These are phyloP conservation scores for Avahi laniger DNA, from an alignment of 2,797 vertebrate genomes.

Conservation along the genomic window DNA sequence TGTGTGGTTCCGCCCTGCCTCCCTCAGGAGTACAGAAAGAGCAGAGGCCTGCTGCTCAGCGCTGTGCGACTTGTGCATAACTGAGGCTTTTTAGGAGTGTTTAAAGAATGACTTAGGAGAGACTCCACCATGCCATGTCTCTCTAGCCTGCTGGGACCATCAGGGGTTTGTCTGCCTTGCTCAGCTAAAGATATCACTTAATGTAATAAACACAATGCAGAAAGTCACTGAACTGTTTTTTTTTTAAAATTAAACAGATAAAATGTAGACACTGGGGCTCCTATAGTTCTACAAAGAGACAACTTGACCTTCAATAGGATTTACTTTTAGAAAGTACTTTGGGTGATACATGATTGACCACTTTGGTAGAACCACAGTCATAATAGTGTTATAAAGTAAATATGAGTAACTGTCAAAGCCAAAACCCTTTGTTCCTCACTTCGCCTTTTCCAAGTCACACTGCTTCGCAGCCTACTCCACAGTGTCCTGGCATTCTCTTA, in stretches of 20 bases:
- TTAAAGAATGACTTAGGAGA: neutral
- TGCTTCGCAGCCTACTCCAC: constrained; percentile 14
- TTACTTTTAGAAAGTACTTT: constrained; percentile 3
- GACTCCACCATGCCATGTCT: neutral
- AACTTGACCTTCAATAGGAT: neutral
- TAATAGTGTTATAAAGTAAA: constrained; percentile 13
- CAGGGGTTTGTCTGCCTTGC: neutral
- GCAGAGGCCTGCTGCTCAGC: neutral
- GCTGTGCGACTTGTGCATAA: neutral
- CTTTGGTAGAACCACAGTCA: neutral
- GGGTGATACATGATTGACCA: neutral
- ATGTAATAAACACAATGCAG: neutral
- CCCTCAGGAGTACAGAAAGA: neutral
- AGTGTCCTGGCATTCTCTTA: neutral
- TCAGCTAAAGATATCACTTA: neutral
- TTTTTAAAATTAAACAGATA: neutral
- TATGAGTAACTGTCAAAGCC: neutral
- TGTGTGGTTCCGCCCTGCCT: fast-evolving
- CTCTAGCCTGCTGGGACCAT: neutral
- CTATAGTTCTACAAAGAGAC: neutral
- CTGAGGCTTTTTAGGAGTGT: neutral
- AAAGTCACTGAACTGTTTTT: neutral
- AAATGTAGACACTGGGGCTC: neutral
- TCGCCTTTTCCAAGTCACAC: neutral
- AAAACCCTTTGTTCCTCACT: neutral